Conservation (phyloP, 2,888 invertebrate species). For the Phaedon cochleariae region DNA sequence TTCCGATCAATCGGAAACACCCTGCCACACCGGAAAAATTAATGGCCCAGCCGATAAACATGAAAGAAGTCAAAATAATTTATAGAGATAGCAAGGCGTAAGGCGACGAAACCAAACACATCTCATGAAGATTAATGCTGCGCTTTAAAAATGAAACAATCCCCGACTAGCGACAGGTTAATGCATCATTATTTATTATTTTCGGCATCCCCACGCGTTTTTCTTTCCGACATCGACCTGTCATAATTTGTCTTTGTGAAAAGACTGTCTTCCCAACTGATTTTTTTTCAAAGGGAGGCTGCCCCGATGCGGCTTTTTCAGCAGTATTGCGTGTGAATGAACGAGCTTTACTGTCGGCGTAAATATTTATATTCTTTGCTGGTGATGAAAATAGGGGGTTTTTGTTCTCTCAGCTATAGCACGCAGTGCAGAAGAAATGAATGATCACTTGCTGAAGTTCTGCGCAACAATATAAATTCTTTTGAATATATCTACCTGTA, state of each 20-base stretch:
- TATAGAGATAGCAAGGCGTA: constrained; percentile 38
- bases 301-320: not conserved
- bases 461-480: too few relatives aligned
- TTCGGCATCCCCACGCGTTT: constrained; percentile 42
- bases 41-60: constrained; percentile 33
- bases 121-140: constrained; percentile 52
- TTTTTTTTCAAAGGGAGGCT: constrained; percentile 19
- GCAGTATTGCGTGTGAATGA: not conserved
- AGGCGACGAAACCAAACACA: constrained; percentile 40
- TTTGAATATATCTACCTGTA: too few relatives aligned
- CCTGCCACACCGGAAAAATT: constrained; percentile 23
- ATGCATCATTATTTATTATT: constrained; percentile 55
- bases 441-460: not conserved
- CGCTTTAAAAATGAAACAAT: constrained; percentile 52
- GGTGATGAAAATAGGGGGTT: not conserved
- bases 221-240: constrained; percentile 23
- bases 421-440: not conserved
- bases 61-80: constrained; percentile 43
- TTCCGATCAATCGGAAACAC: constrained; percentile 1
- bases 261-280: constrained; percentile 23
- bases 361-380: not conserved
- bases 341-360: not conserved
- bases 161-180: constrained; percentile 51
- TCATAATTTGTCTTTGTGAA: constrained; percentile 34
- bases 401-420: not conserved